phyloP scores from a whole-genome alignment of 2,888 invertebrate species.

The Deroplatys truncata region DNA sequence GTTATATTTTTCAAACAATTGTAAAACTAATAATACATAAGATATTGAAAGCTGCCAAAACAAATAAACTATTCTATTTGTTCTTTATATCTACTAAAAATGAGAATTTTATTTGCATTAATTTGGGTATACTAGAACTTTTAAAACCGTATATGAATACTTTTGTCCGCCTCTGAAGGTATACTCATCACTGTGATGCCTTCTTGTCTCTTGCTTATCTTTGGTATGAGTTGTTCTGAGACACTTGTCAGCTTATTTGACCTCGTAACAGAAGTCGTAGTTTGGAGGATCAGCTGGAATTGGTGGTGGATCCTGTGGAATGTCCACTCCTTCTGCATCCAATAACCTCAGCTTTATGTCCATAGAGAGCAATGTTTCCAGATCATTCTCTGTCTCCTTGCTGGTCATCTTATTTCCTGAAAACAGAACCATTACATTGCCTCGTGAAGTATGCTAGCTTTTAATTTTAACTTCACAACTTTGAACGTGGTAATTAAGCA shows the following conservation, averaged over 20 bases:
- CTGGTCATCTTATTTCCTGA: slow-evolving; percentile 81
- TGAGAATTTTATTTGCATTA: no score
- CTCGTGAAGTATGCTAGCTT: background rate
- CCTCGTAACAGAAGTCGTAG: slow-evolving; percentile 80
- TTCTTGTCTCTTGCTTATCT: background rate
- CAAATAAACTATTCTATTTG: no score
- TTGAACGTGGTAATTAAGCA: no score
- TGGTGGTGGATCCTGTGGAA: slow-evolving; percentile 87
- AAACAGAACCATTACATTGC: slow-evolving; percentile 4
- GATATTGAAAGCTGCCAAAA: no score
- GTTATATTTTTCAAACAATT: no score
- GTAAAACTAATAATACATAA: no score
- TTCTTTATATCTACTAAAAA: no score
- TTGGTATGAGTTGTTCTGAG: background rate
- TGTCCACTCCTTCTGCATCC: slow-evolving; percentile 91
- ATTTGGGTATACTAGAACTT: no score
- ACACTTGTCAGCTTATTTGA: slow-evolving; percentile 48
- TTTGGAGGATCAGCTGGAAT: slow-evolving; percentile 91
- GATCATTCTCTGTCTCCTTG: slow-evolving; percentile 80
- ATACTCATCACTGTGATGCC: no score
- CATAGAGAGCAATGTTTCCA: slow-evolving; percentile 90
- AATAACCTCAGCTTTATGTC: slow-evolving; percentile 90
- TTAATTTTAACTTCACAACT: no score
- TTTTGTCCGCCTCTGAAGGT: no score
- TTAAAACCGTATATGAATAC: no score